Base-by-base conservation (phyloP, 2,113 vertebrate genomes). In the Rhegmatorhina hoffmannsi region DNA sequence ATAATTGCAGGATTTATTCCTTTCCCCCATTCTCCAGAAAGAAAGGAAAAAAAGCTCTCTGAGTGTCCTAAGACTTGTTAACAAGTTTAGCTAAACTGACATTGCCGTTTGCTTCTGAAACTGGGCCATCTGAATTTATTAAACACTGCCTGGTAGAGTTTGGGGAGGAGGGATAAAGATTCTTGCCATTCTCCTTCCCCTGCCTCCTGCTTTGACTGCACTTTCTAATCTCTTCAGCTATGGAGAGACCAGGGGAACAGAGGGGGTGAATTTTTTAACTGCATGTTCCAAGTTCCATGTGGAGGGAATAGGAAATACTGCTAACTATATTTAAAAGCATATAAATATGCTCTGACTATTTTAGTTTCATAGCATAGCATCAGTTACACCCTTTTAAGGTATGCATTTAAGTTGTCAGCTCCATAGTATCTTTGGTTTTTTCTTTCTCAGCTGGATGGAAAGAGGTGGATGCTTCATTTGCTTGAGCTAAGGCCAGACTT, bases 201-300 rank as follows among this genome's bases (percentile, higher is more conserved):
- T 96, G 64, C 82, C 82, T 53, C 90, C 95, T 96, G 93, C 96
- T 94, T 97, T 93, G 82, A 88, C 91, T 97, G 96, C 81, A 84
- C 96, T 97, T 98, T 97, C 89, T 98, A 97, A 97, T 94, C 97
- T 97, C 95, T 95, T 95, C 93, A 96, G 94, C 94, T 96, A 89
- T 96, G 94, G 96, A 82, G 78, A 72, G 74, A 63, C 44, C 0
- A 33, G 38, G 52, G 14, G 36, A 40, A 28, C 1, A 3, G 44
- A 79, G 49, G 53, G 78, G 38, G 40, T 63, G 78, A 87, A 52
- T 96, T 95, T 95, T 96, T 38, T 95, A 93, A 96, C 95, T 97
- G 89, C 76, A 95, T 96, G 84, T 97, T 95, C 87, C 0, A 4
- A 92, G 95, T 97, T 95, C 96, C 96, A 88, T 13, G 1, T 70